phyloP scores from a whole-genome alignment of 2,888 invertebrate species.

The Harmothoe impar region DNA sequence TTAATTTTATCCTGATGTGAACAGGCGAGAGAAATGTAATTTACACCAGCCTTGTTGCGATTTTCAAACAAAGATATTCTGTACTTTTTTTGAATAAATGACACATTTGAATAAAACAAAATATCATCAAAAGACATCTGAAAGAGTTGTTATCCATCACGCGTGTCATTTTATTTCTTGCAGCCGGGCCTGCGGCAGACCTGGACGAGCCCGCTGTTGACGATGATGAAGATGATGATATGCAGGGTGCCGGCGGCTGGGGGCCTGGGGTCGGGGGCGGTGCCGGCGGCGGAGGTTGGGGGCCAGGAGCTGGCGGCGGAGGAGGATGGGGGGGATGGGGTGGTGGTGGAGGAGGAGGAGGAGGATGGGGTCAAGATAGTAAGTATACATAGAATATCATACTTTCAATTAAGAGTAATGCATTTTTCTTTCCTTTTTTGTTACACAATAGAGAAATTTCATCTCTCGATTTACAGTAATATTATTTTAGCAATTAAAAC shows the following conservation, averaged over 20 bases:
- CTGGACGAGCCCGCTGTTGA: conserved; percentile 5
- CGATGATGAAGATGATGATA: conserved; percentile 62
- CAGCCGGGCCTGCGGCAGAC: background rate
- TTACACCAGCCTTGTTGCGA: no score
- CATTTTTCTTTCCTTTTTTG: no score
- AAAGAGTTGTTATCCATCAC: background rate
- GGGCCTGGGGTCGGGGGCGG: background rate
- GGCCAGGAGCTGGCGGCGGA: background rate
- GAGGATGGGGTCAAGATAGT: conserved; percentile 30
- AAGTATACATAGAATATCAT: background rate
- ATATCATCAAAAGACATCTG: conserved; percentile 3
- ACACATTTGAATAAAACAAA: background rate
- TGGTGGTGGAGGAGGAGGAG: background rate
- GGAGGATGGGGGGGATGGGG: background rate
- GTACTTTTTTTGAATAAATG: no score
- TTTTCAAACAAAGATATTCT: no score
- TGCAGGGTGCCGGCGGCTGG: conserved; percentile 16
- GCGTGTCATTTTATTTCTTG: background rate
- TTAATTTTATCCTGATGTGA: no score
- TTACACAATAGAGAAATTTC: no score
- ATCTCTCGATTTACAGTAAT: no score
- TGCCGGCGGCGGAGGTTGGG: background rate
- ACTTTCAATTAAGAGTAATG: no score
- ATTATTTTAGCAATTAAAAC: no score
- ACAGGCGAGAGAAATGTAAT: no score